phyloP scores from a whole-genome alignment of 2,797 vertebrate genomes.

The Argentina silus region DNA sequence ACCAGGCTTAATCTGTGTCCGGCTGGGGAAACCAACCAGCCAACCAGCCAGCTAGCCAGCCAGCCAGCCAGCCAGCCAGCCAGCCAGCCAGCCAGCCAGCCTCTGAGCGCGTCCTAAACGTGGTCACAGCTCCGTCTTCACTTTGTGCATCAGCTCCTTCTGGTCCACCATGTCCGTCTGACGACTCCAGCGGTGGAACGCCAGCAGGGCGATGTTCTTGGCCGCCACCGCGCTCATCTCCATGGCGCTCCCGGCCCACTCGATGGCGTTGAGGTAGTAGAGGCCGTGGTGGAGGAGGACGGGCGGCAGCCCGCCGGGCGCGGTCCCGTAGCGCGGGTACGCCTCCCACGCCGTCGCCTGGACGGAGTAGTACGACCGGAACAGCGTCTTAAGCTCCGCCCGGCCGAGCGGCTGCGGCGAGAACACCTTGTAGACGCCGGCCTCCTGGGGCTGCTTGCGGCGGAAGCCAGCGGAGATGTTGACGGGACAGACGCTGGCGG shows the following conservation, averaged over 20 bases:
- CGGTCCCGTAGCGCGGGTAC: slow-evolving; percentile 85
- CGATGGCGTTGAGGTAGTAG: slow-evolving; percentile 92
- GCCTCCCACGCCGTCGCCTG: slow-evolving; percentile 92
- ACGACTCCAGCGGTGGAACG: slow-evolving; percentile 93
- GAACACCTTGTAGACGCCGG: slow-evolving; percentile 92
- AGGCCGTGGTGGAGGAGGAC: slow-evolving; percentile 89
- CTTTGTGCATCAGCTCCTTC: slow-evolving; percentile 95
- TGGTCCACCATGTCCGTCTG: slow-evolving; percentile 95
- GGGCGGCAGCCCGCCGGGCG: slow-evolving; percentile 79
- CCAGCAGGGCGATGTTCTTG: slow-evolving; percentile 95
- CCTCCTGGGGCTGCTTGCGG: slow-evolving; percentile 95
- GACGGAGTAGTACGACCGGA: slow-evolving; percentile 97
- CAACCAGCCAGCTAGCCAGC: no score
- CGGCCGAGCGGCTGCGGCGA: slow-evolving; percentile 85
- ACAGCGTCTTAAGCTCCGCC: slow-evolving; percentile 91
- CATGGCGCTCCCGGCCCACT: slow-evolving; percentile 95
- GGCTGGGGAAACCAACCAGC: no score
- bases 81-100: no score
- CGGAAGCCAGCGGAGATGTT: slow-evolving; percentile 88
- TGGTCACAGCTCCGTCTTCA: slow-evolving; percentile 93
- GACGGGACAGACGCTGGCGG: slow-evolving; percentile 91
- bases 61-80: no score
- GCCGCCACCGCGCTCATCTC: slow-evolving; percentile 94
- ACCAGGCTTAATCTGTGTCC: no score
- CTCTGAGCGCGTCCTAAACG: no score